Evolutionary conservation across 1,140 invertebrate genomes (phyloP), one percentile per base, ranked within the genome.

Genomic region (Lithobius niger): DNA sequence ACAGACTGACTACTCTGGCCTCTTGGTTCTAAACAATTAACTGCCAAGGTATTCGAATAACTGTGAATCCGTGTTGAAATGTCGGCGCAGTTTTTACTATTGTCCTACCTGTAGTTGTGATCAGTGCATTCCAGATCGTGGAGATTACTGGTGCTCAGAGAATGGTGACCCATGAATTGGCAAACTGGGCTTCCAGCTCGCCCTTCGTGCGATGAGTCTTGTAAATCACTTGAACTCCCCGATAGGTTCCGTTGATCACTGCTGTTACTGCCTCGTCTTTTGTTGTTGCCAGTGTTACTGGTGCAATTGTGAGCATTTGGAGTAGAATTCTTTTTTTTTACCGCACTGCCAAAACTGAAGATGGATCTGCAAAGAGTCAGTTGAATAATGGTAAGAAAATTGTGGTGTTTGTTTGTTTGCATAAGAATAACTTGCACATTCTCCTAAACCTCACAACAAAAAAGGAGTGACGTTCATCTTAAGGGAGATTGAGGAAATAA

Each of bases 341-440:
- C 80, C 59, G 82, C 84, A 19, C 82, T 85, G 26, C 84, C 85
- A 70, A 93, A 93, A 60, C 79, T 83, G 70, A 94, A 93, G 70
- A 93, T 47, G 15, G 44, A 93, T 64, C 86, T 91, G 66, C 4
- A 67, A 59, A 47, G 60, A 44, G 21, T 56, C 15, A 59, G n/a
- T n/a, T n/a, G n/a, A 31, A 48, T 48, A 2, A 28, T 51, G 43
- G 2, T 27, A 19, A 42, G 18, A 57, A 25, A 49, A 18, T n/a
- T n/a, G n/a, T n/a, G n/a, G n/a, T n/a, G n/a, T n/a, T n/a, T n/a
- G n/a, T n/a, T n/a, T n/a, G n/a, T n/a, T n/a, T n/a, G n/a, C n/a
- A n/a, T n/a, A n/a, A n/a, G n/a, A n/a, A n/a, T n/a, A n/a, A n/a
- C n/a, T n/a, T n/a, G n/a, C n/a, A n/a, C n/a, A n/a, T n/a, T n/a